These are phyloP conservation scores for Struthidea cinerea DNA, from an alignment of 2,113 vertebrate species.

Conservation along the genomic window DNA sequence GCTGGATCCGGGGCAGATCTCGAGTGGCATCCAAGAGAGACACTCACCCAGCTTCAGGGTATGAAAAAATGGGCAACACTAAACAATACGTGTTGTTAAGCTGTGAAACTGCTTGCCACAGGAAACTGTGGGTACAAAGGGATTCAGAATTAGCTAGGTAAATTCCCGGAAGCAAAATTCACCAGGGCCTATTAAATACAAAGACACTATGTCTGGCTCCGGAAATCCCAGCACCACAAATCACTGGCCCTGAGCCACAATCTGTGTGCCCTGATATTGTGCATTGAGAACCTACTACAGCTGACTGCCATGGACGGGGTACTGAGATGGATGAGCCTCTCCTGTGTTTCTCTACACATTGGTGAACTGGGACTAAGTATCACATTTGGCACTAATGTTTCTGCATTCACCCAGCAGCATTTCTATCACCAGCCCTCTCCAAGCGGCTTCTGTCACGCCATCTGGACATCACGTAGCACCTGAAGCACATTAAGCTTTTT, in stretches of 20 bases:
- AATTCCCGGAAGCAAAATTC: slow-evolving; percentile 48
- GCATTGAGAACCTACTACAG: background rate
- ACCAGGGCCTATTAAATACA: slow-evolving; percentile 32
- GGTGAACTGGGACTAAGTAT: background rate
- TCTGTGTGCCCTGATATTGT: background rate
- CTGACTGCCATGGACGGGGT: background rate
- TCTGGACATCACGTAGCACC: slow-evolving; percentile 46
- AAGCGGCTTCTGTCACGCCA: slow-evolving; percentile 6
- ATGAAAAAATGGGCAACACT: background rate
- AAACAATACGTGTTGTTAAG: background rate
- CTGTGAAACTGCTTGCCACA: slow-evolving; percentile 43
- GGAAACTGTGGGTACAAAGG: slow-evolving; percentile 22
- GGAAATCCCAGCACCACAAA: slow-evolving; percentile 41
- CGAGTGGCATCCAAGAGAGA: background rate
- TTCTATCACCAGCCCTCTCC: slow-evolving; percentile 31
- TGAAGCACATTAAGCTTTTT: slow-evolving; percentile 57
- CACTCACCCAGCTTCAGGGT: background rate
- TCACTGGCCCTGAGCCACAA: background rate
- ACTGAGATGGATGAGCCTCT: background rate
- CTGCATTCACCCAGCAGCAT: background rate
- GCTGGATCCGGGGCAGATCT: background rate
- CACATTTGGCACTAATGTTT: background rate
- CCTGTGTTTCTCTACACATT: background rate
- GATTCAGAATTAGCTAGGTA: slow-evolving; percentile 34
- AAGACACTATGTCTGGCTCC: slow-evolving; percentile 1